A percentile compares a stretch with the other conserved stretches of the same genome.
Evolutionary conservation across 2,797 vertebrate genomes (phyloP).

Genomic region (Melanotaenia maccullochi): DNA sequence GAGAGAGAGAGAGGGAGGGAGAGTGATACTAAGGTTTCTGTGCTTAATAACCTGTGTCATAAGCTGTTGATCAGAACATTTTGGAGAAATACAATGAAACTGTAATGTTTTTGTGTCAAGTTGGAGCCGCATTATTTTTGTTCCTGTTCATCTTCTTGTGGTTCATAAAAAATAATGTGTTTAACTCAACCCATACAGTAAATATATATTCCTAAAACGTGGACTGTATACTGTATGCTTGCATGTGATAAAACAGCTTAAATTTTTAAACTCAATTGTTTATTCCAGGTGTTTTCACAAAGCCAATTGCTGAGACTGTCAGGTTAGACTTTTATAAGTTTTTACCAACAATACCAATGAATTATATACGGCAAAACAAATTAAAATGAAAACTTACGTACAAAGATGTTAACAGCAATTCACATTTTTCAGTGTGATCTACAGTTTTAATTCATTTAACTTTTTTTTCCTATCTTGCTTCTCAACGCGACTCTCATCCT

Average conservation of each 20-base stretch:
- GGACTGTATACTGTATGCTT: neutral
- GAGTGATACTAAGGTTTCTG: slow-evolving; percentile 31
- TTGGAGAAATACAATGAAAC: slow-evolving; percentile 43
- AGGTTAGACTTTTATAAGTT: neutral
- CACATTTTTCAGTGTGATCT: neutral
- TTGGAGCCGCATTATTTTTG: slow-evolving; percentile 16
- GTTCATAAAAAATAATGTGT: neutral
- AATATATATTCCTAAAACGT: neutral
- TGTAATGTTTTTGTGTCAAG: slow-evolving; percentile 20
- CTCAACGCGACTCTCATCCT: too few relatives aligned
- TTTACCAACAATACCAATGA: neutral
- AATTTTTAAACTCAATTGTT: neutral
- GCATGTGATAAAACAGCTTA: neutral
- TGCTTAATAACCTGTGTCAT: slow-evolving; percentile 68
- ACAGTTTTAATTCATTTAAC: too few relatives aligned
- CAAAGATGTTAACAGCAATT: neutral
- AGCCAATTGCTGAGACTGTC: neutral
- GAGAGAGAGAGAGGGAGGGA: slow-evolving; percentile 7
- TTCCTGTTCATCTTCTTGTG: slow-evolving; percentile 3
- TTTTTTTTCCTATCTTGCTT: too few relatives aligned
- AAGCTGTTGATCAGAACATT: slow-evolving; percentile 71
- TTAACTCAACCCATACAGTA: neutral
- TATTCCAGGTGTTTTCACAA: too few relatives aligned
- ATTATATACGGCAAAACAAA: too few relatives aligned
- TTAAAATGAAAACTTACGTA: neutral